phyloP scores from a whole-genome alignment of 2,113 vertebrate genomes.

The Heloderma charlesbogerti region DNA sequence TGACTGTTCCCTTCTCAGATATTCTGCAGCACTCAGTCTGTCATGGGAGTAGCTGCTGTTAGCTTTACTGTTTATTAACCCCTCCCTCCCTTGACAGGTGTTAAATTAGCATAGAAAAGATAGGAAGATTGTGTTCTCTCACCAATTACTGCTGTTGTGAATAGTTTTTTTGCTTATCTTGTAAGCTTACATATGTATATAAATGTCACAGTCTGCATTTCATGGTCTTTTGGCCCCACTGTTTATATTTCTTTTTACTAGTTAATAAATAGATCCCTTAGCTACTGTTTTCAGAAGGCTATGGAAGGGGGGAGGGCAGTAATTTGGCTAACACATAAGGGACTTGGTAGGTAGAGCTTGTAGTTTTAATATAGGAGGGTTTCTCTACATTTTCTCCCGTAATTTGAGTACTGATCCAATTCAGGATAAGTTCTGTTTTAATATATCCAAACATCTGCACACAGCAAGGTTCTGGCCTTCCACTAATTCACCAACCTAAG shows the following conservation, averaged over 20 bases:
- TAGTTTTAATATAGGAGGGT: not conserved
- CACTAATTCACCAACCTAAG: not conserved
- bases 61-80: not conserved
- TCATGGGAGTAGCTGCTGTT: not conserved
- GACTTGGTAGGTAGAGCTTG: not conserved
- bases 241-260: not conserved
- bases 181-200: not conserved
- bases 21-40: not conserved
- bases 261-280: not conserved
- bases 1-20: not conserved
- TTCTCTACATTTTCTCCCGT: not conserved
- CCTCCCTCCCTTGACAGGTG: not conserved
- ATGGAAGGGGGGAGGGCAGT: no score
- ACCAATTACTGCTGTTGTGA: not conserved
- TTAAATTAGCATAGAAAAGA: not conserved
- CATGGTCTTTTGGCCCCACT: not conserved
- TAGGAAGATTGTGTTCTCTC: not conserved
- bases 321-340: no score
- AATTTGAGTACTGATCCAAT: not conserved
- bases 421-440: not conserved
- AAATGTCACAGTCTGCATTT: not conserved
- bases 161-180: not conserved
- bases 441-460: not conserved
- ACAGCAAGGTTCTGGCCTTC: not conserved
- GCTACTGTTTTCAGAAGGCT: no score